Percentiles rank a stretch among this genome's conserved stretches.
Evolutionary conservation across 2,797 vertebrate species (phyloP).

Genomic region (Chaetodon trifasciatus): DNA sequence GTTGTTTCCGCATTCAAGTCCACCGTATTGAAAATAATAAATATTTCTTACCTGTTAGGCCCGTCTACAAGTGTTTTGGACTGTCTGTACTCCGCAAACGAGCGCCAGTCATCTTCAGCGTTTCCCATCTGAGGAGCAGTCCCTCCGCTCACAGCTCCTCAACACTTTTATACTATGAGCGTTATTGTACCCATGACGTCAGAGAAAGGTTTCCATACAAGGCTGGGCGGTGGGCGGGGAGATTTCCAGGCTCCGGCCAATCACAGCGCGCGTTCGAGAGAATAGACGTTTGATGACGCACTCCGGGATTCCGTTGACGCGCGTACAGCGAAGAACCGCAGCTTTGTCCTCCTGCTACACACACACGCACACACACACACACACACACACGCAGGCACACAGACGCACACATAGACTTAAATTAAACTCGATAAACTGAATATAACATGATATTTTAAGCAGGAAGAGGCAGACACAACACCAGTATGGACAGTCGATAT

Average conservation of each 20-base stretch:
- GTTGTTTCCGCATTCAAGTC: constrained; percentile 1
- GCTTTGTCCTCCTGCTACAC: constrained; percentile 51
- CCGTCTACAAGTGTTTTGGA: constrained; percentile 37
- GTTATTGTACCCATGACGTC: constrained; percentile 80
- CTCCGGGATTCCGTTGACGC: constrained; percentile 97
- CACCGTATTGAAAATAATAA: not conserved
- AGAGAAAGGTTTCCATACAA: constrained; percentile 82
- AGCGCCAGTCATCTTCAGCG: constrained; percentile 53
- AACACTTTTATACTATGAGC: constrained; percentile 65
- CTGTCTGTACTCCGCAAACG: constrained; percentile 50
- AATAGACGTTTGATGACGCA: constrained; percentile 91
- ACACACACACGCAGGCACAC: not conserved
- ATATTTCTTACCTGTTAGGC: constrained; percentile 64
- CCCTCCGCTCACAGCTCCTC: constrained; percentile 7
- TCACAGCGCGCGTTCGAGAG: constrained; percentile 60
- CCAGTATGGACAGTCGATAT: not conserved
- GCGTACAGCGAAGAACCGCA: constrained; percentile 77
- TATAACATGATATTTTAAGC: not conserved
- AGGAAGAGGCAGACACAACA: not conserved
- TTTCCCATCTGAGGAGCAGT: constrained; percentile 46
- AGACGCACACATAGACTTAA: not conserved
- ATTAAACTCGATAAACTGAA: constrained; percentile 10
- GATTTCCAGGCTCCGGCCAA: constrained; percentile 88
- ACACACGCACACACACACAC: constrained; percentile 7
- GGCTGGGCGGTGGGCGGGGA: constrained; percentile 84